Evolutionary conservation across 2,797 vertebrate species (phyloP).

Genomic region (Kryptolebias ocellatus): DNA sequence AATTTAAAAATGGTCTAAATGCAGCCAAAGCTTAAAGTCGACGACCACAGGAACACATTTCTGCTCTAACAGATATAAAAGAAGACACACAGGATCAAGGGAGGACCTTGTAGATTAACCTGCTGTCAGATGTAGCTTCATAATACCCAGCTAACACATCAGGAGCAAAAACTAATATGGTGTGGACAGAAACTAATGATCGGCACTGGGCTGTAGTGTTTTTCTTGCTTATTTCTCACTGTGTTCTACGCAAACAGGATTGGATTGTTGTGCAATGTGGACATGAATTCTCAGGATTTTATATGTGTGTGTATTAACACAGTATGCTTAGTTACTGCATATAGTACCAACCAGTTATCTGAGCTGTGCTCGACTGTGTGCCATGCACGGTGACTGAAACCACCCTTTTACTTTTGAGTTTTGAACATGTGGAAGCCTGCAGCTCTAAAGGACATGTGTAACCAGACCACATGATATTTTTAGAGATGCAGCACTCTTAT

Average conservation of each 20-base stretch:
- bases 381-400: background rate
- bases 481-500: slow-evolving; percentile 21
- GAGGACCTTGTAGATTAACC: slow-evolving; percentile 50
- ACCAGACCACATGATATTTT: slow-evolving; percentile 33
- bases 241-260: slow-evolving; percentile 3
- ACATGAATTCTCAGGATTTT: slow-evolving; percentile 8
- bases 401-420: background rate
- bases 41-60: slow-evolving; percentile 20
- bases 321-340: slow-evolving; percentile 51
- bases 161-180: slow-evolving; percentile 35
- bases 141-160: slow-evolving; percentile 47
- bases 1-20: background rate
- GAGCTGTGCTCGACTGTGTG: no score
- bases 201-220: slow-evolving; percentile 35
- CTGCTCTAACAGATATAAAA: slow-evolving; percentile 4
- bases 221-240: no score
- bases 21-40: slow-evolving; percentile 26
- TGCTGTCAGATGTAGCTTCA: slow-evolving; percentile 42
- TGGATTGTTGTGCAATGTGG: slow-evolving; percentile 18
- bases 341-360: slow-evolving; percentile 17
- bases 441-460: slow-evolving; percentile 10
- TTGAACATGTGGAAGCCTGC: slow-evolving; percentile 6
- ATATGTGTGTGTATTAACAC: slow-evolving; percentile 45
- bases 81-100: slow-evolving; percentile 58
- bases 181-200: slow-evolving; percentile 45